A percentile compares a stretch with the other conserved stretches of the same genome.
Conservation (phyloP, 2,888 invertebrate genomes). For the Parnassius apollo region DNA sequence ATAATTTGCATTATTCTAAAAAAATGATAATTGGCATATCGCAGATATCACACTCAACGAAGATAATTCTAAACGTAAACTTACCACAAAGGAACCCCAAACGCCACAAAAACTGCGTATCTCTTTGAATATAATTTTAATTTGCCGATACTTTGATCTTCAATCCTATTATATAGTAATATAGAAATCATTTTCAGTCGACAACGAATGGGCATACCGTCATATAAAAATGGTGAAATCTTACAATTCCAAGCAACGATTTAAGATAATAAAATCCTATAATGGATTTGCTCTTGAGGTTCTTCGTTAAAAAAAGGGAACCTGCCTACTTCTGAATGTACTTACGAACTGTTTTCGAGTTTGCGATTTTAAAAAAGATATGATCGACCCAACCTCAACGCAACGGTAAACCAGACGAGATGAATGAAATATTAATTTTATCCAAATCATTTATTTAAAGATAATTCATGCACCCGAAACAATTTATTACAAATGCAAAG, state of each 20-base stretch:
- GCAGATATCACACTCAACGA: conserved; percentile 7
- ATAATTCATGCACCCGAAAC: too few relatives aligned
- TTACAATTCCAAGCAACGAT: conserved; percentile 67
- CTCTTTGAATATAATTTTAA: conserved; percentile 51
- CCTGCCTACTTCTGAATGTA: conserved; percentile 47
- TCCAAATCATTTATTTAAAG: background rate
- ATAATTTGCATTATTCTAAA: conserved; percentile 1
- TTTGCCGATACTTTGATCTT: conserved; percentile 43
- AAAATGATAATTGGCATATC: conserved; percentile 21
- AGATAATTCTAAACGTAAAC: conserved; percentile 40
- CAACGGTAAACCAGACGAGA: background rate
- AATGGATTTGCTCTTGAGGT: conserved; percentile 68
- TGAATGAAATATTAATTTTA: conserved; percentile 5
- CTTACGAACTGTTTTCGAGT: conserved; percentile 41
- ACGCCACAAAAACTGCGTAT: conserved; percentile 58
- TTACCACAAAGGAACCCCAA: conserved; percentile 65
- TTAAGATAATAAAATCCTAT: conserved; percentile 72
- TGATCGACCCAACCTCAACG: background rate
- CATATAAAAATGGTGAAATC: conserved; percentile 43
- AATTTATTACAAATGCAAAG: too few relatives aligned
- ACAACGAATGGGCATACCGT: conserved; percentile 25
- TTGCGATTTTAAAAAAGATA: conserved; percentile 22
- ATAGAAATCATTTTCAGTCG: conserved; percentile 51
- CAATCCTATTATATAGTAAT: conserved; percentile 44
- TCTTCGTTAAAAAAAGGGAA: conserved; percentile 50